These are phyloP conservation scores for Pseudocheirus occidentalis DNA, from an alignment of 2,797 vertebrate genomes.

Conservation along the genomic window DNA sequence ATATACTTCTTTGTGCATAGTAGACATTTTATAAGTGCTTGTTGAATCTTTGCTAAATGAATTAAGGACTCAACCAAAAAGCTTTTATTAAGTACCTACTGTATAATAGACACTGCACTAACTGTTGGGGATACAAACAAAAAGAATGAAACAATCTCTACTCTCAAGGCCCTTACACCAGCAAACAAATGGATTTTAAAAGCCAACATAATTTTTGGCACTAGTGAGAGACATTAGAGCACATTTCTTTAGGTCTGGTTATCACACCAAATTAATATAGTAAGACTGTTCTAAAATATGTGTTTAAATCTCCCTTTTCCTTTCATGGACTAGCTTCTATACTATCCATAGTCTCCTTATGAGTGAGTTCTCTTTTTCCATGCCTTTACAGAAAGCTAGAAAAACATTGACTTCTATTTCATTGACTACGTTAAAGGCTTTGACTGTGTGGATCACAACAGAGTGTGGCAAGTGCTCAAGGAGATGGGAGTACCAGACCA, in stretches of 20 bases:
- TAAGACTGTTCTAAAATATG: neutral
- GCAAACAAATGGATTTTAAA: slow-evolving; percentile 20
- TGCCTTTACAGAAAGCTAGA: neutral
- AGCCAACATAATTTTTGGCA: neutral
- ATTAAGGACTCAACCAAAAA: neutral
- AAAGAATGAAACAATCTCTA: neutral
- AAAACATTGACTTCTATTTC: neutral
- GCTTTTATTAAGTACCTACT: neutral
- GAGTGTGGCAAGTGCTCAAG: neutral
- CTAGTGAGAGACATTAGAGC: neutral
- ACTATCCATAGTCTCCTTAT: neutral
- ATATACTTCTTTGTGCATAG: neutral
- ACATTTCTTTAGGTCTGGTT: neutral
- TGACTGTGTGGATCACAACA: neutral
- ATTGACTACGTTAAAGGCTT: neutral
- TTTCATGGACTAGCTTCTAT: neutral
- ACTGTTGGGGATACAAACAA: neutral
- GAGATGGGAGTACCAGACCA: neutral
- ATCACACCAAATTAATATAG: neutral
- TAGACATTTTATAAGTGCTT: neutral
- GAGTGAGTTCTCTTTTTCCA: neutral
- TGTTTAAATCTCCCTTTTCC: neutral
- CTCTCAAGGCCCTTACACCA: neutral
- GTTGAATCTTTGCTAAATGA: neutral
- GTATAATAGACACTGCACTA: neutral